A percentile compares a stretch with the other conserved stretches of the same genome.
Conservation (phyloP, 2,113 vertebrate genomes). For the Porphyrio hochstetteri region DNA sequence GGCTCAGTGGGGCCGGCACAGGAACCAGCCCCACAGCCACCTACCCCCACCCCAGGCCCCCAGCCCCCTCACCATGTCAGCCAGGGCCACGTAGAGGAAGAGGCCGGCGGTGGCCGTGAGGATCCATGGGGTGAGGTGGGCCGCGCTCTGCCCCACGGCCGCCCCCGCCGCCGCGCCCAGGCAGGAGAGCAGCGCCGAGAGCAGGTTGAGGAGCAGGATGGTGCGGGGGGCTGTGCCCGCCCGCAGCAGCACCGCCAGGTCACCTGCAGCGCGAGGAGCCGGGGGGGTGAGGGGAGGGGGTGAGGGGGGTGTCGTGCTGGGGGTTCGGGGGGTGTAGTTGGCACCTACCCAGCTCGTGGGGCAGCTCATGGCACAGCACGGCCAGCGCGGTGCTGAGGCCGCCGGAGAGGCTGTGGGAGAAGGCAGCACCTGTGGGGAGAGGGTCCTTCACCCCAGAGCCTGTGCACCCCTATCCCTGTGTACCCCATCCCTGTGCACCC, state of each 20-base stretch:
- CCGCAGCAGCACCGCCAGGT: conserved; percentile 80
- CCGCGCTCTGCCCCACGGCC: conserved; percentile 68
- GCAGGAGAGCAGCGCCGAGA: conserved; percentile 78
- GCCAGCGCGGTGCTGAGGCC: conserved; percentile 84
- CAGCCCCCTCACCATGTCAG: conserved; percentile 78
- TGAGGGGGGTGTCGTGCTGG: accelerated
- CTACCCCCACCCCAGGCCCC: too few relatives aligned
- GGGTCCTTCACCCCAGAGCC: not conserved
- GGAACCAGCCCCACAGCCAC: accelerated
- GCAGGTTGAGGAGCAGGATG: conserved; percentile 70
- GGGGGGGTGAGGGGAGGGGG: too few relatives aligned
- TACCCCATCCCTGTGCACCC: not conserved
- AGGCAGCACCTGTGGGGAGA: conserved; percentile 75
- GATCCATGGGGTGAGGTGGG: conserved; percentile 79
- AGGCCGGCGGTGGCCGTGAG: conserved; percentile 81
- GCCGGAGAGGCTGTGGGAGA: conserved; percentile 76
- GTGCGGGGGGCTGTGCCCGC: conserved; percentile 70
- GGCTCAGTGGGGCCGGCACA: not conserved
- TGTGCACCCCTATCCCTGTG: too few relatives aligned
- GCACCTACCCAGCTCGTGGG: conserved; percentile 82
- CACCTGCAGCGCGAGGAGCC: conserved; percentile 66
- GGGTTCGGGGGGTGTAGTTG: accelerated
- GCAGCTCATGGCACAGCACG: conserved; percentile 85
- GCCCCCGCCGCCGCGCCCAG: conserved; percentile 71
- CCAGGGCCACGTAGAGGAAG: conserved; percentile 85